These are phyloP conservation scores for Rana temporaria DNA, from an alignment of 2,113 vertebrate genomes.

Conservation along the genomic window DNA sequence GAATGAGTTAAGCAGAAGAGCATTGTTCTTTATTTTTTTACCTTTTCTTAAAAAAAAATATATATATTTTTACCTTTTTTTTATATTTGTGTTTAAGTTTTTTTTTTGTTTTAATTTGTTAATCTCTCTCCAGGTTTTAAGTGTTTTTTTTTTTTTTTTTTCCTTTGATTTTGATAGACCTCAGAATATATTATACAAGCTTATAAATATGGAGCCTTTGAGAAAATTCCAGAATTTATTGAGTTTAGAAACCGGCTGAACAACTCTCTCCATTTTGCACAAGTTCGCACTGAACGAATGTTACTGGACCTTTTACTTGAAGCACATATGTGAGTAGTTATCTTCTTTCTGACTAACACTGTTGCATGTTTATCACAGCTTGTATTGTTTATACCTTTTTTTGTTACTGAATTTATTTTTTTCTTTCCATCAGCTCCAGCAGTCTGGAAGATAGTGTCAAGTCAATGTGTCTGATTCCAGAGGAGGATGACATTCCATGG, in stretches of 20 bases:
- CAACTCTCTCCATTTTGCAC: constrained; percentile 96
- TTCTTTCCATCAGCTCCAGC: constrained; percentile 74
- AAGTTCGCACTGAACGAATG: constrained; percentile 97
- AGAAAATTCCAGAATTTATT: constrained; percentile 99
- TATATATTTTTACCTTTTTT: too few species aligned
- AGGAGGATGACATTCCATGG: constrained; percentile 98
- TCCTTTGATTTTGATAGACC: constrained; percentile 80
- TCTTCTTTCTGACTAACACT: background rate
- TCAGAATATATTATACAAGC: constrained; percentile 99
- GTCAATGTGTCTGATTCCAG: constrained; percentile 91
- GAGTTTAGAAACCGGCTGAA: constrained; percentile 94
- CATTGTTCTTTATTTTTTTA: too few species aligned
- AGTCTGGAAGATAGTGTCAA: constrained; percentile 95
- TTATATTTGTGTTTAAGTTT: too few species aligned
- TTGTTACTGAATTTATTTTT: background rate
- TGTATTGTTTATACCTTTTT: background rate
- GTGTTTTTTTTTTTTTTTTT: background rate
- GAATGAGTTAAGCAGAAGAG: too few species aligned
- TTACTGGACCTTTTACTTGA: constrained; percentile 93
- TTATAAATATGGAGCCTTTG: constrained; percentile 97
- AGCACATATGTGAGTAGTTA: constrained; percentile 86
- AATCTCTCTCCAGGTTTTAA: too few species aligned
- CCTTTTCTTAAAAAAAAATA: too few species aligned
- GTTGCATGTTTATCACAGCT: background rate
- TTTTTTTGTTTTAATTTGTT: too few species aligned